Evolutionary conservation across 2,888 invertebrate species (phyloP), one percentile per base, ranked within the genome.

Genomic region (Carpatolechia fugitivella): DNA sequence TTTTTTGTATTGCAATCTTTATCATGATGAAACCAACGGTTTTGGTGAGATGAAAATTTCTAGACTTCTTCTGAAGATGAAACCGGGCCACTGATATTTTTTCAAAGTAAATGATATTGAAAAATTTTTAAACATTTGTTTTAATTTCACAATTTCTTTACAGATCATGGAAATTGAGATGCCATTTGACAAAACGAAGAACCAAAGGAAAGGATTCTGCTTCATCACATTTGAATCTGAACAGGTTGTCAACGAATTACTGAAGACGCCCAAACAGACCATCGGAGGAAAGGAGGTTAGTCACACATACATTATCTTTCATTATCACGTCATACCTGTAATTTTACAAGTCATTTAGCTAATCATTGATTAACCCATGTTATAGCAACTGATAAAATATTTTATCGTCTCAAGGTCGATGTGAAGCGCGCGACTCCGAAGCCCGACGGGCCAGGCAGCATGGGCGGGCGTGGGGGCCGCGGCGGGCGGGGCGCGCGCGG

Each of bases 191-290:
- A 98, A 98, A 88, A 95, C 96, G 82, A 98, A 98, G 93, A 98
- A 97, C 82, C 97, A 98, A 85, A 94, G 98, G 72, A 96, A 98
- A 91, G 97, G 96, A 59, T 99, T 99, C 92, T 98, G 98, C 82
- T 99, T 99, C 85, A 97, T 99, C 80, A 98, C 98, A 65, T 99
- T 98, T 76, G 98, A 99, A 80, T 96, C 96, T 30, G 98, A 98
- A 85, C 96, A 97, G 84, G 96, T 97, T 54, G 98, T 98, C 30
- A 97, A 97, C 74, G 97, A 97, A 81, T 91, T 98, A 52, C 91
- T 97, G 59, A 98, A 97, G 84, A 96, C 96, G 52, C 96, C 97
- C 11, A 98, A 98, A 86, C 98, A 98, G 84, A 96, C 94, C 52
- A 97, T 98, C 68, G 96, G 95, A 65, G 97, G 96, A 65, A 97